Evolutionary conservation across 1,140 invertebrate species (phyloP), one percentile per base, ranked within the genome.

Genomic region (Helicoverpa armigera): DNA sequence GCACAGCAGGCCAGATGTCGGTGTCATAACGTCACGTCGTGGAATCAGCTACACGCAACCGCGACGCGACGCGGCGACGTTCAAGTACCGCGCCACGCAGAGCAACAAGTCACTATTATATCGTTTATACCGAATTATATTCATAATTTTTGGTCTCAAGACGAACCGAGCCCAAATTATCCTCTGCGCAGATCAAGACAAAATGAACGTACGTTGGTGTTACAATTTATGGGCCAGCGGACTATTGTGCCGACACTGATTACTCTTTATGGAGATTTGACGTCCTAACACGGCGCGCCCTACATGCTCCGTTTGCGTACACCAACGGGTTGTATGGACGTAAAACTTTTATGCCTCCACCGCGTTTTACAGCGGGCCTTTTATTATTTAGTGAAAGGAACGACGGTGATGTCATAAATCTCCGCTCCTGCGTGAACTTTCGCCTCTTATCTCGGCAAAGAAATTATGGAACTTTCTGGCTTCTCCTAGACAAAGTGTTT

Each of bases 311-410:
- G 88, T 89, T 90, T 90, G 89, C 89, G 81, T 87, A 88, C 83
- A 88, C 89, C 87, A 92, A 91, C 92, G 93, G 93, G 92, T 93
- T 93, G 92, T 90, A 91, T 92, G 91, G 87, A 91, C 91, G 91
- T 94, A 93, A 94, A 94, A 94, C 85, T 94, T 94, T 94, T 94
- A 94, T 92, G 91, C 91, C 88, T 85, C 89, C 77, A 87, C 90
- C 89, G 92, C 91, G 91, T 94, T 94, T 94, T 94, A 94, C 92
- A 93, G 92, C 90, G 86, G 90, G 86, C 88, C 91, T 92, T 94
- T 94, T 93, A 94, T 94, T 94, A 94, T 94, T 94, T 94, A 94
- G 93, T 94, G 92, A 94, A 94, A 94, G 91, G 93, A 93, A 90
- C 90, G 89, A 91, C 92, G 90, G 92, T 94, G 91, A 94, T 90